Evolutionary conservation across 1,140 invertebrate species (phyloP), one percentile per base, ranked within the genome.

Genomic region (Choristoneura fumiferana): DNA sequence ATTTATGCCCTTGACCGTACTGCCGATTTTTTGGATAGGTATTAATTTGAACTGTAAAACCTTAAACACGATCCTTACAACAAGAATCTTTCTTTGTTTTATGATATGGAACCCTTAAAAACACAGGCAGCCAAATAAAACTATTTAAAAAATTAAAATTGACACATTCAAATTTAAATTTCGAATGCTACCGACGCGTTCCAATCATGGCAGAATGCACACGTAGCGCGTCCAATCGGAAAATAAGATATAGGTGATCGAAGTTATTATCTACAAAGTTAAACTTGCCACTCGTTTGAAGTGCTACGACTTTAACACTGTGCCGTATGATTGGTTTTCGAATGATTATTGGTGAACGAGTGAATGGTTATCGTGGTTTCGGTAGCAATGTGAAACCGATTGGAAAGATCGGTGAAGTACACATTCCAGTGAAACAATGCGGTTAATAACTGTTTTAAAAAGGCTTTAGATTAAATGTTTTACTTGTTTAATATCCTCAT

Each of bases 341-440:
- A 29, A 29, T 10, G 15, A 13, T 13, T 40, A 8, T 9, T 40
- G 13, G 39, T 17, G 0, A 3, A 14, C 12, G 13, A 13, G 14
- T 40, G 15, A 17, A 2, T 12, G 39, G 3, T n/a, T 40, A 40
- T 14, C 8, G 39, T 40, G 39, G 39, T 40, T 17, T 65, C 81
- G 62, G 81, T 84, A 84, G 81, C 81, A 54, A 67, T 68, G 71
- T 73, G 61, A 68, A 69, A 58, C 64, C 69, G 70, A 74, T 81
- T 65, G 73, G 69, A 80, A 83, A 78, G 71, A 79, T 81, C 68
- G 67, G 70, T 76, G 60, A 57, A 78, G 70, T n/a, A n/a, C n/a
- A 76, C 70, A 69, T 69, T 66, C 75, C 75, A 61, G 73, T 66
- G 64, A 69, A 67, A 74, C 69, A 29, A 29, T 29, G 22, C 22